Evolutionary conservation across 2,888 invertebrate species (phyloP).

Genomic region (Lepidonotus clava): DNA sequence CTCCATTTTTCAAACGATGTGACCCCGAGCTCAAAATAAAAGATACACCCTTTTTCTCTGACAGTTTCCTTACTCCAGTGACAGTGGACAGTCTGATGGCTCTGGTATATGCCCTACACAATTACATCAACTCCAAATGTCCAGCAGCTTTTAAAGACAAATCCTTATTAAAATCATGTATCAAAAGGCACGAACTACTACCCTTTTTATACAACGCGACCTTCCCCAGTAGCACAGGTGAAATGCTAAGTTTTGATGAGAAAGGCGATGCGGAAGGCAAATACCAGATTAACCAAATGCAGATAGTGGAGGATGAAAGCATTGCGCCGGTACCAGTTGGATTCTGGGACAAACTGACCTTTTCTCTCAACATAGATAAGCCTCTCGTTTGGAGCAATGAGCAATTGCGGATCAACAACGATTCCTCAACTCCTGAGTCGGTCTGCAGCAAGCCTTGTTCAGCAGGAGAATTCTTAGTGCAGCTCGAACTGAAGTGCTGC

Average conservation of each 20-base stretch:
- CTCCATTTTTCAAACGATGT: background rate
- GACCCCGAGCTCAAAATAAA: background rate
- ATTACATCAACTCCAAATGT: conserved; percentile 57
- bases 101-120: conserved; percentile 62
- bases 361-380: background rate
- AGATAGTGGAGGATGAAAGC: background rate
- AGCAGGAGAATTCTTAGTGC: conserved; percentile 63
- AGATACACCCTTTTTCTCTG: background rate
- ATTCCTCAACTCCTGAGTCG: conserved; percentile 51
- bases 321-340: conserved; percentile 56
- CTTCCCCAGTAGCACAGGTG: conserved; percentile 58
- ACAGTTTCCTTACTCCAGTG: background rate
- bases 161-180: conserved; percentile 48
- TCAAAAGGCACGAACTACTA: conserved; percentile 55
- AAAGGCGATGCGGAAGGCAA: conserved; percentile 61
- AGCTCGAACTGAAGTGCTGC: conserved; percentile 66
- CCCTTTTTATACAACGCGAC: conserved; percentile 54
- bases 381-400: conserved; percentile 43
- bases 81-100: conserved; percentile 63
- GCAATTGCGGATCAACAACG: background rate
- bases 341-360: conserved; percentile 60
- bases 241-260: conserved; percentile 59
- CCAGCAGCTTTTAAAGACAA: conserved; percentile 34
- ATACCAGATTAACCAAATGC: conserved; percentile 60
- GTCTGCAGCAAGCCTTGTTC: conserved; percentile 66